These are phyloP conservation scores for Drosophila tsacasi DNA, from an alignment of 1,140 invertebrate species.

Conservation along the genomic window DNA sequence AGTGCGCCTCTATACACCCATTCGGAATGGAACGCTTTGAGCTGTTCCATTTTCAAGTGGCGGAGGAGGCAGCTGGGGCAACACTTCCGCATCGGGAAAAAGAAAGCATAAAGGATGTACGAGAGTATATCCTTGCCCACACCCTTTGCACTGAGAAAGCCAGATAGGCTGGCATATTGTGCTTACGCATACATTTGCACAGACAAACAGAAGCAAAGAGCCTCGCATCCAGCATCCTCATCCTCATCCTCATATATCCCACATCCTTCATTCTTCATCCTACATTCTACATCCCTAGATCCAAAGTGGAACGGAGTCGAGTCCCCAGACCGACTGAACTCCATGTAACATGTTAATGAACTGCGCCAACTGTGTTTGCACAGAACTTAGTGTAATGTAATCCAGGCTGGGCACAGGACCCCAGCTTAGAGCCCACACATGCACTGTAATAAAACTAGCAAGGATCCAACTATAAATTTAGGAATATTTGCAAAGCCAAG, in stretches of 20 bases:
- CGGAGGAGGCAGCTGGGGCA: constrained; percentile 50
- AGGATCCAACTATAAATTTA: neutral
- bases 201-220: constrained; percentile 75
- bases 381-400: constrained; percentile 84
- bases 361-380: constrained; percentile 83
- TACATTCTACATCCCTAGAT: constrained; percentile 4
- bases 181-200: constrained; percentile 73
- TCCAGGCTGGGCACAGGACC: constrained; percentile 54
- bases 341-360: constrained; percentile 84
- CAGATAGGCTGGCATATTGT: constrained; percentile 53
- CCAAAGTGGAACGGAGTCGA: constrained; percentile 70
- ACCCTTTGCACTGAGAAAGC: constrained; percentile 15
- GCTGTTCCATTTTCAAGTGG: constrained; percentile 73
- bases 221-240: constrained; percentile 26
- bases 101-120: constrained; percentile 66
- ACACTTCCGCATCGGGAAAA: constrained; percentile 75
- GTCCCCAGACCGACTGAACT: constrained; percentile 63
- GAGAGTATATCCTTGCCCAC: constrained; percentile 27
- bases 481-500: neutral
- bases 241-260: constrained; percentile 7
- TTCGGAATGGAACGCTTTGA: constrained; percentile 67
- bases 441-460: constrained; percentile 9
- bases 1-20: constrained; percentile 20
- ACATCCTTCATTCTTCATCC: constrained; percentile 28
- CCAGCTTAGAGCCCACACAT: constrained; percentile 16